A percentile compares a stretch with the other conserved stretches of the same genome.
phyloP scores from a whole-genome alignment of 1,140 invertebrate genomes.

The Drosophila sproati region DNA sequence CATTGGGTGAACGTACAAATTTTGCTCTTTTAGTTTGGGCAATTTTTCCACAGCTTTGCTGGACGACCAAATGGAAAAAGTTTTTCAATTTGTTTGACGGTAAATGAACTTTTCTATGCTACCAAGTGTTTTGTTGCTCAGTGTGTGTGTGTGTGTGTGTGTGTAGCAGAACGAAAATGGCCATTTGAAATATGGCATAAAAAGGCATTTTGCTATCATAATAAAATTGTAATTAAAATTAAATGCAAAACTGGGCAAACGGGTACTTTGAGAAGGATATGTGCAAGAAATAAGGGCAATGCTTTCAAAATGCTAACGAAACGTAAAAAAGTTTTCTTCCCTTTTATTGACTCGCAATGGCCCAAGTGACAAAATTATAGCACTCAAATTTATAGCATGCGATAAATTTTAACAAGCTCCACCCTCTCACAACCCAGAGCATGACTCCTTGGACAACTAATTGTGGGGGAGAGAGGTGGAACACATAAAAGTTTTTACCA shows the following conservation, averaged over 20 bases:
- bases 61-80: constrained; percentile 74
- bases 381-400: constrained; percentile 77
- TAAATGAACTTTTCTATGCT: constrained; percentile 64
- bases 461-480: constrained; percentile 10
- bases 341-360: constrained; percentile 62
- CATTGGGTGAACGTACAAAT: constrained; percentile 29
- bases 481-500: constrained; percentile 37
- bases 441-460: constrained; percentile 36
- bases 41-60: constrained; percentile 58
- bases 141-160: constrained; percentile 32
- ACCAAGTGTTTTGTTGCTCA: constrained; percentile 16
- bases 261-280: constrained; percentile 26
- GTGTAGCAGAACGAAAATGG: constrained; percentile 31
- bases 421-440: neutral
- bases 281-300: constrained; percentile 34
- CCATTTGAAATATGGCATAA: constrained; percentile 75
- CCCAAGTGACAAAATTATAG: constrained; percentile 71
- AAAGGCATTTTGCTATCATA: constrained; percentile 71
- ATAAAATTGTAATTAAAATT: constrained; percentile 80
- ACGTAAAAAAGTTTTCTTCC: constrained; percentile 57
- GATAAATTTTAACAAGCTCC: constrained; percentile 73
- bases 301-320: constrained; percentile 50
- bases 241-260: constrained; percentile 56
- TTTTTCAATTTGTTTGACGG: constrained; percentile 82
- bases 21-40: constrained; percentile 52